These are phyloP conservation scores for Spodoptera litura DNA, from an alignment of 1,140 invertebrate species.

Conservation along the genomic window DNA sequence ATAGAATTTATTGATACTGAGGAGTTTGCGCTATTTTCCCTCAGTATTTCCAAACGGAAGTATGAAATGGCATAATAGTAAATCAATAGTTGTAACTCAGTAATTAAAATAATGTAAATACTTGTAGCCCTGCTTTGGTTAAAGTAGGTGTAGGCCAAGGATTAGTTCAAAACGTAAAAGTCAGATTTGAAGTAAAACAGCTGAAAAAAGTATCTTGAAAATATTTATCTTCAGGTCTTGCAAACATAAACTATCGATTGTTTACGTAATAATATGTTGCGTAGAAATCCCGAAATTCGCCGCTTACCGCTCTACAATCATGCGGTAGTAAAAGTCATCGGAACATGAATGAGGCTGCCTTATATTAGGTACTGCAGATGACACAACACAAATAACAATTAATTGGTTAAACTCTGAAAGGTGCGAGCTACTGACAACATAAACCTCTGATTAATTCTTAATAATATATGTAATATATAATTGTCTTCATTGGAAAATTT, in stretches of 20 bases:
- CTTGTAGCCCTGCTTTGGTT: too few species aligned
- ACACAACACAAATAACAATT: not conserved
- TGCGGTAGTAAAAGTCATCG: not conserved
- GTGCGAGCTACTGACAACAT: not conserved
- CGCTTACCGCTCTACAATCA: not conserved
- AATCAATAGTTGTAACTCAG: not conserved
- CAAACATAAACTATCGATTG: not conserved
- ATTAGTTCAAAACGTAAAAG: too few species aligned
- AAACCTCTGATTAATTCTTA: conserved; percentile 7
- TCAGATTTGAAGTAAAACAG: too few species aligned
- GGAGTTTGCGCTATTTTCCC: conserved; percentile 26
- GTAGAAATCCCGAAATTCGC: not conserved
- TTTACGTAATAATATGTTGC: not conserved
- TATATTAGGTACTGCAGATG: not conserved
- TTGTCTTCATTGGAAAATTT: not conserved
- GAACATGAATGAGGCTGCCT: not conserved
- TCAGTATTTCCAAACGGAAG: not conserved
- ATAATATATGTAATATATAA: too few species aligned
- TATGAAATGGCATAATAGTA: not conserved
- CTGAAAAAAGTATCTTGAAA: too few species aligned
- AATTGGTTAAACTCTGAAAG: not conserved
- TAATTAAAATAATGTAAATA: too few species aligned
- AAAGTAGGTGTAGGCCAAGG: not conserved
- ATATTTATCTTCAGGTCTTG: too few species aligned
- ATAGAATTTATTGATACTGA: conserved; percentile 20